phyloP scores from a whole-genome alignment of 2,113 vertebrate species.

The Hippocampus zosterae region DNA sequence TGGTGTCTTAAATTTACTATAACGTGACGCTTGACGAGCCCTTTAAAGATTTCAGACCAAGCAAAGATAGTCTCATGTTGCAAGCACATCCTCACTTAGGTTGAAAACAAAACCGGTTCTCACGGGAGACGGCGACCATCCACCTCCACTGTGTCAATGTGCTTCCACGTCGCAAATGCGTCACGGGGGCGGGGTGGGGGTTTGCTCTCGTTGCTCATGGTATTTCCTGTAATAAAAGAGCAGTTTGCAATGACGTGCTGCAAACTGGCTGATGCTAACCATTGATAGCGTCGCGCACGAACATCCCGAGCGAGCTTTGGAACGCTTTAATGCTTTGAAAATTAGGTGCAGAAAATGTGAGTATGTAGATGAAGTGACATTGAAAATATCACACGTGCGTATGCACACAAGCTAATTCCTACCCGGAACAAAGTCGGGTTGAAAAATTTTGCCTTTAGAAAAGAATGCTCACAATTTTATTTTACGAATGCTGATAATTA shows the following conservation, averaged over 20 bases:
- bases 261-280: constrained; percentile 44
- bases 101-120: constrained; percentile 18
- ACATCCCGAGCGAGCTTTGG: constrained; percentile 19
- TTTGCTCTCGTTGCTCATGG: constrained; percentile 36
- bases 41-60: constrained; percentile 8
- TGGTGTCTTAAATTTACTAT: not conserved
- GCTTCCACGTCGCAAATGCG: constrained; percentile 37
- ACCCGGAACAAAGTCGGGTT: not conserved
- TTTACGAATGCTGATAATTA: not conserved
- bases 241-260: constrained; percentile 47
- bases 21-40: not conserved
- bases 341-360: not conserved
- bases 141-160: constrained; percentile 11
- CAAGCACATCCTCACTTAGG: constrained; percentile 5
- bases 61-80: constrained; percentile 9
- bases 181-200: constrained; percentile 11
- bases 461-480: not conserved
- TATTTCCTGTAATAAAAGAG: constrained; percentile 65
- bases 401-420: too few species aligned
- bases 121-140: constrained; percentile 14
- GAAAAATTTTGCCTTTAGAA: not conserved
- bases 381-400: not conserved
- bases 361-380: not conserved
- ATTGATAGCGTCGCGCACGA: constrained; percentile 45
- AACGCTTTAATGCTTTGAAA: not conserved